A percentile compares a stretch with the other conserved stretches of the same genome.
These are phyloP conservation scores for Microhierax caerulescens DNA, from an alignment of 2,797 vertebrate genomes.

Conservation along the genomic window DNA sequence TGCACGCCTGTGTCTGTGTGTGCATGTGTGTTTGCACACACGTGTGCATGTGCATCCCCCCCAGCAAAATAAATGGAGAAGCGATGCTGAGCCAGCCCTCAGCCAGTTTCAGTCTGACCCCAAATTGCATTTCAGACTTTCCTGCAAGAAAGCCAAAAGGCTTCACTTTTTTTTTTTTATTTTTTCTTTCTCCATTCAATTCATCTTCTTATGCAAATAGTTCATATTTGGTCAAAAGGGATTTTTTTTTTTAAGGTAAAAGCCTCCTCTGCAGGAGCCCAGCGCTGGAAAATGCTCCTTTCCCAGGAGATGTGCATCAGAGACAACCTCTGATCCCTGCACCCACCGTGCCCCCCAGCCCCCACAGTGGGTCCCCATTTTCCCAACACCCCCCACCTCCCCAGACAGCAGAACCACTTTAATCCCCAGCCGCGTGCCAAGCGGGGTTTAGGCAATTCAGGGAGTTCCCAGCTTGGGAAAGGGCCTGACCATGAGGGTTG, in stretches of 20 bases:
- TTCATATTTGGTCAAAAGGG: not conserved
- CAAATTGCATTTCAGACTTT: not conserved
- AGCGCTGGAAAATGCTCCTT: fast-evolving
- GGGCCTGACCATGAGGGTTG: fast-evolving
- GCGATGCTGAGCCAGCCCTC: not conserved
- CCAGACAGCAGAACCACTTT: fast-evolving
- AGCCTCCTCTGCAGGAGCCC: not conserved
- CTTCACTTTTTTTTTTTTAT: not conserved
- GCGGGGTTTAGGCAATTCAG: not conserved
- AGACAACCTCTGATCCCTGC: not conserved
- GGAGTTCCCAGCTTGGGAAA: not conserved
- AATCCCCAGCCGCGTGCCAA: not conserved
- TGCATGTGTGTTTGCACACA: not conserved
- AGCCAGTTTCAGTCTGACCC: not conserved
- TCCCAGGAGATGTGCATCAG: not conserved
- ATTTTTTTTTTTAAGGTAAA: not conserved
- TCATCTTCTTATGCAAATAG: not conserved
- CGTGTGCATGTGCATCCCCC: not conserved
- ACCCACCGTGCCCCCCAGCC: not conserved
- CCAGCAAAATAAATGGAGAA: not conserved
- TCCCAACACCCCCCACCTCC: not conserved
- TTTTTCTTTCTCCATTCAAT: not conserved
- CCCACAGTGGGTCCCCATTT: fast-evolving
- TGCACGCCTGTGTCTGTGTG: no score
- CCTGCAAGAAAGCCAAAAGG: not conserved